Evolutionary conservation across 2,888 invertebrate genomes (phyloP), one percentile per base, ranked within the genome.

Genomic region (Eupelmus urozonus): DNA sequence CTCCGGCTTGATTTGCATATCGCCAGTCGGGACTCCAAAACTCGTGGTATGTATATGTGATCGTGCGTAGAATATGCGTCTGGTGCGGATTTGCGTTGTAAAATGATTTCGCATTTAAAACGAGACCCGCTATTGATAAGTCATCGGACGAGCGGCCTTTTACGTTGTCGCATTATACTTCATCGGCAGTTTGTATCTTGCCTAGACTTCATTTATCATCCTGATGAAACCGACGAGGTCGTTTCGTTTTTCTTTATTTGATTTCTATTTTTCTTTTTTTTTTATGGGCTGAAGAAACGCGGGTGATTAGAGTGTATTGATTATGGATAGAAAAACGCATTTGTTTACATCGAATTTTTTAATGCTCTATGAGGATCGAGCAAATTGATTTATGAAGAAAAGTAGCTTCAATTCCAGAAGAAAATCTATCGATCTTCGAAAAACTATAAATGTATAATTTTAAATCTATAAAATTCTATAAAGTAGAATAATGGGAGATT

Each of bases 1-100:
- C 29, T 60, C 25, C 25, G 13, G 23, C 18, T 27, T 11, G 20
- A 78, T 78, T 78, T 74, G 73, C 78, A 78, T 78, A 74, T 78
- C 60, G 27, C 23, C 2, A 59, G 25, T 9, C 13, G 16, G 45
- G 45, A 13, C 42, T 13, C 16, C 42, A 9, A 18, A 42, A 18
- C 18, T 40, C 40, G 3, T 20, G n/a, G 27, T 53, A 63, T 55
- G n/a, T n/a, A 20, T n/a, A 20, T 59, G 34, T 59, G 25, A 9
- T 16, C n/a, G n/a, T n/a, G 7, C 59, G 29, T n/a, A n/a, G 16
- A 23, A 18, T 42, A 9, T 34, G 16, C 23, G 29, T 7, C 57
- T 13, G 16, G 34, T 4, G 1, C 25, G 67, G 51, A 25, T 62
- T 69, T 53, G 42, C 69, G 69, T 69, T 42, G n/a, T n/a, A 55